Conservation (phyloP, 2,888 invertebrate species). For the Capitulum mitella region DNA sequence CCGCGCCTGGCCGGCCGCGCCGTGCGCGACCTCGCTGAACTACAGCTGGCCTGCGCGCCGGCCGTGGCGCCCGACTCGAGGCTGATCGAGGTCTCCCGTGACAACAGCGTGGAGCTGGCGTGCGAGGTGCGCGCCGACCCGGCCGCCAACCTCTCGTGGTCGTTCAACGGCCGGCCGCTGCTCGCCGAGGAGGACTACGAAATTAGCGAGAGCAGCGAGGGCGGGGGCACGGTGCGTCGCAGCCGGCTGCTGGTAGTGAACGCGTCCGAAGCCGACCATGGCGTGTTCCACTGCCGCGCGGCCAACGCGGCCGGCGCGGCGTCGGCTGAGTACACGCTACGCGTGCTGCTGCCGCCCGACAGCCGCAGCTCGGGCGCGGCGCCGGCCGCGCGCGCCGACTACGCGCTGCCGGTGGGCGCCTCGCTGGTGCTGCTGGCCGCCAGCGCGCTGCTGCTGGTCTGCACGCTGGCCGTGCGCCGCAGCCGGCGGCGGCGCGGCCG, state of each 20-base stretch:
- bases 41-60: slow-evolving; percentile 79
- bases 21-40: slow-evolving; percentile 39
- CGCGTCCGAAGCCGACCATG: not conserved
- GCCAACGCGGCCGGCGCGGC: not conserved
- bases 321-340: not conserved
- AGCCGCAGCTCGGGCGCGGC: not conserved
- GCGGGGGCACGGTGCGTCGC: not conserved
- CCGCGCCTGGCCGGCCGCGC: slow-evolving; percentile 25
- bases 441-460: not conserved
- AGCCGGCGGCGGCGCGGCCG: not conserved
- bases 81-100: slow-evolving; percentile 57
- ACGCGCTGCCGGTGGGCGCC: not conserved
- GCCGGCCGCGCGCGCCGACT: not conserved
- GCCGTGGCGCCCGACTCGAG: slow-evolving; percentile 45
- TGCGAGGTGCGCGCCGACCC: slow-evolving; percentile 65
- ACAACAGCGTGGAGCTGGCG: slow-evolving; percentile 63
- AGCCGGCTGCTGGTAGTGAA: not conserved
- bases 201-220: not conserved
- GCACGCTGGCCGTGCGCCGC: not conserved
- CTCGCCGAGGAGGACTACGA: not conserved
- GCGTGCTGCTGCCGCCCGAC: slow-evolving; percentile 4
- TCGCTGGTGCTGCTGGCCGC: slow-evolving; percentile 7
- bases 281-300: not conserved
- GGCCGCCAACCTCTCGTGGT: slow-evolving; percentile 55
- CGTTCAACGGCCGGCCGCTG: no score